Evolutionary conservation across 2,113 vertebrate genomes (phyloP), one percentile per base, ranked within the genome.

Genomic region (Neodontobutis hainanensis): DNA sequence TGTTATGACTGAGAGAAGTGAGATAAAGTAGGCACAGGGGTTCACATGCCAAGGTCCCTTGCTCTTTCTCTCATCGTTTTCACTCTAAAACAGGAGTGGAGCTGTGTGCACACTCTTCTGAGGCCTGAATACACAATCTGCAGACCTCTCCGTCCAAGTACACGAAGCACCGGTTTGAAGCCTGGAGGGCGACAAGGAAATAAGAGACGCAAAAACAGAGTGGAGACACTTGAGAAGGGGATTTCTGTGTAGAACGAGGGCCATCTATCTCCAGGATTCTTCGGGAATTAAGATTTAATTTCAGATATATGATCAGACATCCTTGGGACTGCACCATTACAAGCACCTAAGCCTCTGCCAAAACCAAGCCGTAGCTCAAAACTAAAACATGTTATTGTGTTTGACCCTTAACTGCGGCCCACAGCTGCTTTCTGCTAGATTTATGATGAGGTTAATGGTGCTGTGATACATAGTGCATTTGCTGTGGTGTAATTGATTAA

Each of bases 1-100:
- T 84, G 85, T 84, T 66, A 77, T 78, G 68, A 79, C 79, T 68
- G 75, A 75, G 77, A 87, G 82, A 67, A 65, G 19, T 73, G 58
- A 77, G 78, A 84, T 82, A 71, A 84, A 81, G 68, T 44, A 60
- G 50, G 16, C 49, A 75, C 72, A 78, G 68, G 67, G 71, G 89
- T 88, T 87, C 83, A 73, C 80, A 82, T 86, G 78, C 60, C 15
- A 27, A 27, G 19, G 19, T 3, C 19, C 19, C 19, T 3, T 27
- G 19, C 3, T 1, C 19, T 27, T 27, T 27, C 19, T 27, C 19
- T 27, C 19, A 27, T 27, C 19, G 19, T 27, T 27, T 27, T 27
- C 19, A 27, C 19, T 27, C 19, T 27, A 27, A 27, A 27, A 27
- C 19, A 27, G 19, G 19, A 27, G 19, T 27, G 19, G 19, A 27